Evolutionary conservation across 1,140 invertebrate genomes (phyloP), one percentile per base, ranked within the genome.

Genomic region (Telenomus remus): DNA sequence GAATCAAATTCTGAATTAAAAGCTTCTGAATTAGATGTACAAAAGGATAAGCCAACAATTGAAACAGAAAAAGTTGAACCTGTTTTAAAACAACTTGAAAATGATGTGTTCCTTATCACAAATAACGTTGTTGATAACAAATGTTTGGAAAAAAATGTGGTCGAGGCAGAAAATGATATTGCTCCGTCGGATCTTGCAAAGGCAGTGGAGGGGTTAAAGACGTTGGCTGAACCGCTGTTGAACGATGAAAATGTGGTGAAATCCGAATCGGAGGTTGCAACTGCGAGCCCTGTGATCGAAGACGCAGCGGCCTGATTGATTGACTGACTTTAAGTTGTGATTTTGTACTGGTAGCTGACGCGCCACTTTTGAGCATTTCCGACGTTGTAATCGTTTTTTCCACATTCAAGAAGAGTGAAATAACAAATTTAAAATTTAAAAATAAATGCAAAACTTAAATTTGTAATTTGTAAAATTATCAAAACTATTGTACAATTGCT

Each of bases 401-500:
- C 48, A 50, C 33, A 12, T 34, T 50, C 33, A 16, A 27, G 33
- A n/a, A 44, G n/a, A n/a, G n/a, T n/a, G n/a, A n/a, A 44, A 49
- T 4, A 47, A 47, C 9, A 47, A 16, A 11, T 15, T 47, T 16
- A 47, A 16, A 48, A 33, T 4, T n/a, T 27, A 39, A 54, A 61
- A 50, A 35, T 16, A 27, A 3, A 27, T 27, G 6, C 19, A 1
- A n/a, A n/a, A n/a, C n/a, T n/a, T n/a, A n/a, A n/a, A n/a, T n/a
- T n/a, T n/a, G n/a, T 64, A 57, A 34, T 59, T 64, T 64, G 39
- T 64, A 64, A 64, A 51, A 64, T 72, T 37, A n/a, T 70, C 34
- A 70, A 61, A n/a, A 13, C 13, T 4, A 14, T 39, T 56, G 55
- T 57, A 57, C 10, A 56, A 63, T 56, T 44, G 37, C 37, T 63